Base-by-base conservation (phyloP, 2,113 vertebrate genomes). In the Nothocercus julius region DNA sequence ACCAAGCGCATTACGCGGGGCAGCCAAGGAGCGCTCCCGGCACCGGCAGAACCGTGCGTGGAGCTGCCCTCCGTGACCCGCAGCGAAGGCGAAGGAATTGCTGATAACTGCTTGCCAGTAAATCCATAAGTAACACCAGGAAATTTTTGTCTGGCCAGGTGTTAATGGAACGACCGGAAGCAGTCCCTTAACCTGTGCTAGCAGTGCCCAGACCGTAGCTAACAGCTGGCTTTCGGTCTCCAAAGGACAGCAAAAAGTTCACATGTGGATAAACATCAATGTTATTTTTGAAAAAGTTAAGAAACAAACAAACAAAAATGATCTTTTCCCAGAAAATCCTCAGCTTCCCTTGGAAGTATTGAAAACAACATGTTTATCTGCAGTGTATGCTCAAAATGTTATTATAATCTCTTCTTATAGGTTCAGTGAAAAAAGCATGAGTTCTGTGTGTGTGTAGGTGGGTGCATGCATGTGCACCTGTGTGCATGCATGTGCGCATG, bases 41-140 rank as follows among this genome's bases (percentile, higher is more conserved):
- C 70, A 27, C 30, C 72, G 11, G 5, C 34, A 2, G 53, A 18
- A 11, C 0, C 0, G 5, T 1, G 3, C 30, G 49, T 19, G 22
- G 22, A 12, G 2, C 2, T 1, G 1, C 38, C 3, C 1, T 9
- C 27, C 30, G 9, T 2, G 8, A 67, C 4, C 18, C 22, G n/a
- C 51, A 51, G 16, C 2, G 45, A 74, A 11, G 63, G 15, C 5
- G 56, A 42, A 34, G 34, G 32, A 56, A 42, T 54, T 78, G 21
- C 13, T 93, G 64, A 21, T 20, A 51, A 74, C 25, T 59, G 18
- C 51, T 59, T 78, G 9, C 18, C 75, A 64, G 12, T 75, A 64
- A 78, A 81, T 47, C 61, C 47, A 3, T 32, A 11, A 54, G 72
- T 72, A 49, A 27, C 42, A 45, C 27, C 42, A 32, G 32, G 14